Evolutionary conservation across 2,113 vertebrate species (phyloP), one percentile per base, ranked within the genome.

Genomic region (Thamnaconus septentrionalis): DNA sequence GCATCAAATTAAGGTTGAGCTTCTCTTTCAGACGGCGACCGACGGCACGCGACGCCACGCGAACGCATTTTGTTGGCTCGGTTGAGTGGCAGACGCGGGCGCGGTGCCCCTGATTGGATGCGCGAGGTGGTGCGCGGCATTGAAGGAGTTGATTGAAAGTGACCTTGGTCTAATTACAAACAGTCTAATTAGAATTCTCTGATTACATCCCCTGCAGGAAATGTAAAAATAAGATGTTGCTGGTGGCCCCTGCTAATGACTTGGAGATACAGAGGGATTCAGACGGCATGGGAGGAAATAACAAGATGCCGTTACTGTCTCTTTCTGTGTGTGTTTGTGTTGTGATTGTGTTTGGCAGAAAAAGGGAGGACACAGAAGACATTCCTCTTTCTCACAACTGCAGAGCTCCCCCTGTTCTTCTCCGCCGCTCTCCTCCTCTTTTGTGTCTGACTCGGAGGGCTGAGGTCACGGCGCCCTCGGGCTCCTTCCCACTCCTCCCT

Each of bases 121-220:
- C 8, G 58, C 76, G 66, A 71, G 48, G 48, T 64, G 56, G 66
- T 50, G 59, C 8, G 12, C 63, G 50, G 69, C 68, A 58, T 57
- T 46, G 54, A 50, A 74, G 58, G 60, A 69, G 76, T 75, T 86
- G 81, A 88, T 85, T 88, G 85, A 87, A 88, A 80, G 79, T 85
- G 86, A 86, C 85, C 87, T 84, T 78, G 61, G 57, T 84, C 73
- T 87, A 87, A 89, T 85, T 86, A 86, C 76, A 81, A 82, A 72
- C 80, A 76, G 61, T 75, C 71, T 85, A 80, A 88, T 88, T 86
- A 85, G 68, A 81, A 75, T 80, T 78, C 62, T 69, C 76, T 85
- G 75, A 86, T 86, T 83, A 82, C 64, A 73, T 71, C 75, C 79
- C 18, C 67, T 53, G 78, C 69, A 82, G 80, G 70, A 86, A 79